Evolutionary conservation across 2,113 vertebrate genomes (phyloP), one percentile per base, ranked within the genome.

Genomic region (Corynorhinus townsendii): DNA sequence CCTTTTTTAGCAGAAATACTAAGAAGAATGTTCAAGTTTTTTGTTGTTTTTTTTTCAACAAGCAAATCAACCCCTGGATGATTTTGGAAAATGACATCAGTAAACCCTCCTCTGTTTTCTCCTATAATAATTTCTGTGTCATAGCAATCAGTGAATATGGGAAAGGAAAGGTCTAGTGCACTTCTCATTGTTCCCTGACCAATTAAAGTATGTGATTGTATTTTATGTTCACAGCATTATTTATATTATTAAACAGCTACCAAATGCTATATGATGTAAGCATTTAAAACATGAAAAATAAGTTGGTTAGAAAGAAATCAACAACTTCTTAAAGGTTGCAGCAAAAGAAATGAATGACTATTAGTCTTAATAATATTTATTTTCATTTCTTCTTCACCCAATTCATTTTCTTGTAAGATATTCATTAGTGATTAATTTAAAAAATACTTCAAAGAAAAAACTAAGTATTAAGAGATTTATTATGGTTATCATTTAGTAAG

Each of bases 301-400:
- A 87, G 26, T 90, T 82, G 24, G 4, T 82, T 19, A 90, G 66
- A 68, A 94, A 30, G 93, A 88, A 62, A 38, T 93, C 56, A 94
- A 68, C 10, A 88, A 43, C 72, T 49, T 75, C 68, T 49, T 75
- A 80, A 79, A 91, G 7, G 3, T 49, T 22, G 35, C 9, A 84
- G 1, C 6, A 94, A 80, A 76, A 96, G 62, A 89, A 9, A 83
- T 71, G 20, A 95, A 95, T 33, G 12, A 17, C 6, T 89, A 28
- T 76, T 87, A 28, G 4, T 88, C 22, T 64, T 91, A 86, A 80
- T 64, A 69, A 79, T 80, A 94, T 79, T 69, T 77, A 8, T 52
- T 96, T 96, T 89, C 79, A 81, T 91, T 94, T 96, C 2, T 87
- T 4, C 30, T 88, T 86, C n/a, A 83, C 6, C 7, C 10, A 94